These are phyloP conservation scores for Semotilus atromaculatus DNA, from an alignment of 2,797 vertebrate species.

Conservation along the genomic window DNA sequence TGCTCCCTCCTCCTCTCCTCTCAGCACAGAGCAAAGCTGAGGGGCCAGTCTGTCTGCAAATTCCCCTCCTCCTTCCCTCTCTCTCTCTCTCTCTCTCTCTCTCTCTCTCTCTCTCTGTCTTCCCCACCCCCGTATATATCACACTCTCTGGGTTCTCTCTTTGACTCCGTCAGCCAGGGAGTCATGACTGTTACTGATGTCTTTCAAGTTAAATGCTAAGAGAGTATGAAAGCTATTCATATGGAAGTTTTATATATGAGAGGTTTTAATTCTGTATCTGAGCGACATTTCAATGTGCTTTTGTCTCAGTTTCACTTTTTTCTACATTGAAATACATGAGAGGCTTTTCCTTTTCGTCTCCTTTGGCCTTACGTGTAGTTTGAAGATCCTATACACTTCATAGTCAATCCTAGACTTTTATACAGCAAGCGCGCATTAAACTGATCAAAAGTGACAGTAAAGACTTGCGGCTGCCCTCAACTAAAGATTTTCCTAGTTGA, in stretches of 20 bases:
- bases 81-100: too few species aligned
- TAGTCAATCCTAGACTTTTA: neutral
- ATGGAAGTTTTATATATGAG: neutral
- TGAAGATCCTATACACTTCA: neutral
- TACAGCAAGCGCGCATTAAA: neutral
- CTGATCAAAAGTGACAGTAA: neutral
- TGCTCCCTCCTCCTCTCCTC: conserved; percentile 69
- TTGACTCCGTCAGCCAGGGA: conserved; percentile 42
- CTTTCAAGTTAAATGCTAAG: conserved; percentile 17
- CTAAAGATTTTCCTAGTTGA: neutral
- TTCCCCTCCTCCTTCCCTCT: conserved; percentile 55
- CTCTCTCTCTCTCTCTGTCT: conserved; percentile 26
- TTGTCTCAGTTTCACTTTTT: neutral
- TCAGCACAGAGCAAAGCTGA: conserved; percentile 67
- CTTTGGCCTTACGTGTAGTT: neutral
- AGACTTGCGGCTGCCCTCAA: neutral
- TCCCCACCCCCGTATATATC: conserved; percentile 47
- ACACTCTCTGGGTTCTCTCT: conserved; percentile 36
- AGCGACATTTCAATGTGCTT: neutral
- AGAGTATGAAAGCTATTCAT: neutral
- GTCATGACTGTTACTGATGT: conserved; percentile 21
- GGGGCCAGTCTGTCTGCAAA: conserved; percentile 80
- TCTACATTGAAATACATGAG: neutral
- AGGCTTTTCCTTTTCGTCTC: neutral
- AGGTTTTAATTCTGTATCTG: neutral